Conservation (phyloP, 2,113 vertebrate species). For the Platysternon megacephalum region DNA sequence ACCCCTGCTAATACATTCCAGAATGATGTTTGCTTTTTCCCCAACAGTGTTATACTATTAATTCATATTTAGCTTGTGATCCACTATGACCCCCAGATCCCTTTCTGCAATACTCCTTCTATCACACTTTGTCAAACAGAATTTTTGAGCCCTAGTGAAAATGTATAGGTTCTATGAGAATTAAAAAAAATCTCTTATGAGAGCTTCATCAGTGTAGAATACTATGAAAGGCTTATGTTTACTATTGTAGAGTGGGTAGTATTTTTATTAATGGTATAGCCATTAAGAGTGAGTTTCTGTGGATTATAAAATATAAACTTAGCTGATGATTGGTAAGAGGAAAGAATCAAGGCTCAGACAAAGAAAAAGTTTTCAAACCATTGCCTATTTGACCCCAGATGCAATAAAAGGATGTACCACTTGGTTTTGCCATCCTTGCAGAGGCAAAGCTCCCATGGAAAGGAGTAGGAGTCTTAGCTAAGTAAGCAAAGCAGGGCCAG, state of each 20-base stretch:
- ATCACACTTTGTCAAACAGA: no score
- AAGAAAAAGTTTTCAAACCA: neutral
- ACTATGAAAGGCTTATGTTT: neutral
- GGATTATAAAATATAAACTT: neutral
- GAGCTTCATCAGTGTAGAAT: neutral
- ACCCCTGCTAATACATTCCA: no score
- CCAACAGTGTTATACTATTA: no score
- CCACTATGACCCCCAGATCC: no score
- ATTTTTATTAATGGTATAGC: neutral
- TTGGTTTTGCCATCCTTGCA: neutral
- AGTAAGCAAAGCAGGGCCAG: neutral
- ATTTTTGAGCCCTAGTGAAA: neutral
- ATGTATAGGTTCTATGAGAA: neutral
- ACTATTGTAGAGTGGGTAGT: neutral
- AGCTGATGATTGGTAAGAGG: neutral
- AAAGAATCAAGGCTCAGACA: neutral
- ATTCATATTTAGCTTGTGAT: no score
- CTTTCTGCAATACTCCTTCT: no score
- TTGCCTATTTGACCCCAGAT: neutral
- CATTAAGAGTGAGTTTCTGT: neutral
- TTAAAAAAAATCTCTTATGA: constrained; percentile 11
- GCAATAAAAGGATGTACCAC: neutral
- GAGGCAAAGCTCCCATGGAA: neutral
- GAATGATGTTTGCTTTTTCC: no score
- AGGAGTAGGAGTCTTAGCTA: neutral